Percentiles rank a stretch among this genome's conserved stretches.
Evolutionary conservation across 1,140 invertebrate species (phyloP).

Genomic region (Octopus bimaculoides): DNA sequence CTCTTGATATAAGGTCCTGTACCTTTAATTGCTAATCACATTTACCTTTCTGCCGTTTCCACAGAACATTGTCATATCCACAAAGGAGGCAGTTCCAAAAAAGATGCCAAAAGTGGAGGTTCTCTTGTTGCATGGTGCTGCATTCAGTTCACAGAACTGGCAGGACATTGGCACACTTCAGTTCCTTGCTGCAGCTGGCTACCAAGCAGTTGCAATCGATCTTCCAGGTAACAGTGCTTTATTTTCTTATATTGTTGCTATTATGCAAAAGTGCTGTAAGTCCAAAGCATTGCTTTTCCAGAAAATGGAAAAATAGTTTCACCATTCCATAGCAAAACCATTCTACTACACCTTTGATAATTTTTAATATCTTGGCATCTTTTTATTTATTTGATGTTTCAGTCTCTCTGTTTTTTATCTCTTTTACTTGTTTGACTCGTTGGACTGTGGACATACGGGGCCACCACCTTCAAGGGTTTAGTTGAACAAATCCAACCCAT

Average conservation of each 20-base stretch:
- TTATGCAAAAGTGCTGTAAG: background rate
- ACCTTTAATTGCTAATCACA: too few relatives aligned
- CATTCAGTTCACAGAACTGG: conserved; percentile 58
- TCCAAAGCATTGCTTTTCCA: background rate
- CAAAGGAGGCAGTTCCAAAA: conserved; percentile 17
- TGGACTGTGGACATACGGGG: too few relatives aligned
- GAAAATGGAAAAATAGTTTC: background rate
- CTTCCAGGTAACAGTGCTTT: conserved; percentile 49
- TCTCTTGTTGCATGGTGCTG: conserved; percentile 56
- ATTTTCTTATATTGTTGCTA: background rate
- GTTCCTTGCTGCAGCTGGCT: conserved; percentile 53
- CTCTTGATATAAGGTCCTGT: too few relatives aligned
- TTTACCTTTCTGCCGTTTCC: background rate
- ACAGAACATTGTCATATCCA: conserved; percentile 28
- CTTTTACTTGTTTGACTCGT: too few relatives aligned
- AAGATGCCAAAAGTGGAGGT: conserved; percentile 32
- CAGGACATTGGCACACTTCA: conserved; percentile 51
- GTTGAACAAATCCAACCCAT: too few relatives aligned
- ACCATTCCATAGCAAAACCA: background rate
- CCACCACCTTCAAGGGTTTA: too few relatives aligned
- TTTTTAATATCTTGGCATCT: background rate
- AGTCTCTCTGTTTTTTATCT: too few relatives aligned
- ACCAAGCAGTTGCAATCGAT: conserved; percentile 55
- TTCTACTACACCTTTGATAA: background rate
- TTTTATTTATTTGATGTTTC: too few relatives aligned